Evolutionary conservation across 2,113 vertebrate genomes (phyloP).

Genomic region (Piaya cayana): DNA sequence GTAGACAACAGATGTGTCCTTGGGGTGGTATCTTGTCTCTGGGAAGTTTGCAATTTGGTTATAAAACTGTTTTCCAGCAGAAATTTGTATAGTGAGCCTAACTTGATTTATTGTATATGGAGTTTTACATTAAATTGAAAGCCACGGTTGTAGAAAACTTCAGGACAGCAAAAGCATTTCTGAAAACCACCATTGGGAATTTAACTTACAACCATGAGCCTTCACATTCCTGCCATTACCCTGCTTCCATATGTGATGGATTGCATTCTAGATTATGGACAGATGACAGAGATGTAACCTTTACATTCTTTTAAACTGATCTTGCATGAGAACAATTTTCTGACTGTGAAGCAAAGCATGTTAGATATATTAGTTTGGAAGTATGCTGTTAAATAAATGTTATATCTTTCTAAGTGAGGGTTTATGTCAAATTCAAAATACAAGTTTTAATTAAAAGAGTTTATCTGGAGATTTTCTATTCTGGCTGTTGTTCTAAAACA

Average conservation of each 20-base stretch:
- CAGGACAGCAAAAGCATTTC: neutral
- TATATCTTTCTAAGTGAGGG: neutral
- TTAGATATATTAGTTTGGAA: neutral
- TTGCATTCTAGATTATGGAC: neutral
- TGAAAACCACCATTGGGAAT: neutral
- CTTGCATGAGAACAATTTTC: neutral
- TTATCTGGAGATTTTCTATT: neutral
- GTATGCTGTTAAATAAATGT: neutral
- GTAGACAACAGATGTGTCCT: neutral
- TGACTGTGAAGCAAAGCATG: neutral
- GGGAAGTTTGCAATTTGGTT: neutral
- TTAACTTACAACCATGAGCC: neutral
- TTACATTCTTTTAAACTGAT: neutral
- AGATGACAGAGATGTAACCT: neutral
- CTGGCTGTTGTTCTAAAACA: slow-evolving; percentile 11
- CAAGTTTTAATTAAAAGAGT: neutral
- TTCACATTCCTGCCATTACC: neutral
- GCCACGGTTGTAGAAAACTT: neutral
- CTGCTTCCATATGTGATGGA: neutral
- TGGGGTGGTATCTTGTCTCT: neutral
- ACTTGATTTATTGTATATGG: neutral
- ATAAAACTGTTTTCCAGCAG: neutral
- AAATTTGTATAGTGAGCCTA: neutral
- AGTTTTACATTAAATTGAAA: neutral
- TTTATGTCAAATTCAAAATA: neutral